These are phyloP conservation scores for Drosophila subobscura DNA, from an alignment of 1,140 invertebrate species.

Conservation along the genomic window DNA sequence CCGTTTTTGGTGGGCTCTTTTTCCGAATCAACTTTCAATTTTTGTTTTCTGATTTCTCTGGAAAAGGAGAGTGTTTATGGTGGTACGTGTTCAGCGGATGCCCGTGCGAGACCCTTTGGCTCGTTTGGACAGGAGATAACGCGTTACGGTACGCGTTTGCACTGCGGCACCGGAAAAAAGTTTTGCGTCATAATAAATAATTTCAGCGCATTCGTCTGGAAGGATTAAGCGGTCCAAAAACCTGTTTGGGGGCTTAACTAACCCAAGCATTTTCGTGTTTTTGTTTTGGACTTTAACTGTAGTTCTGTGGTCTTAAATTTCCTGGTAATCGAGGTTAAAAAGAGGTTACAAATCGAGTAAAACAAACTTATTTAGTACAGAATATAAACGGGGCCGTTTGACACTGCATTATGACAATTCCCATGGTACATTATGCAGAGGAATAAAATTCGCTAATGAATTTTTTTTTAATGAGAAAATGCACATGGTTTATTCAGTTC, in stretches of 20 bases:
- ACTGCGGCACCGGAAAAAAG: constrained; percentile 60
- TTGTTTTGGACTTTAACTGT: not conserved
- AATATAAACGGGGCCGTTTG: too few species aligned
- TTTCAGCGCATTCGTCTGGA: constrained; percentile 78
- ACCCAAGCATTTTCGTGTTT: not conserved
- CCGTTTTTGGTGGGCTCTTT: constrained; percentile 25
- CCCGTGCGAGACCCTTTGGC: constrained; percentile 50
- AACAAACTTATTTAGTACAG: too few species aligned
- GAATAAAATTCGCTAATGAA: too few species aligned
- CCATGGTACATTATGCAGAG: too few species aligned
- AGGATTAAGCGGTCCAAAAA: constrained; percentile 61
- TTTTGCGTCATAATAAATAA: constrained; percentile 81
- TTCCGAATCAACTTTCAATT: constrained; percentile 43
- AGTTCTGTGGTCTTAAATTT: not conserved
- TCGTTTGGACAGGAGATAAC: constrained; percentile 45
- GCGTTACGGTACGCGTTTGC: constrained; percentile 39
- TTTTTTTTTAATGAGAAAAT: not conserved
- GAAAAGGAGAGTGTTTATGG: not conserved
- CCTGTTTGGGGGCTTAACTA: constrained; percentile 38
- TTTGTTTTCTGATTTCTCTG: constrained; percentile 49
- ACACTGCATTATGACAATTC: too few species aligned
- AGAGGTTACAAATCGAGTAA: too few species aligned
- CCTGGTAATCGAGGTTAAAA: too few species aligned
- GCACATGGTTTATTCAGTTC: too few species aligned
- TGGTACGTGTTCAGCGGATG: constrained; percentile 31